Evolutionary conservation across 2,113 vertebrate genomes (phyloP).

Genomic region (Eurystomus gularis): DNA sequence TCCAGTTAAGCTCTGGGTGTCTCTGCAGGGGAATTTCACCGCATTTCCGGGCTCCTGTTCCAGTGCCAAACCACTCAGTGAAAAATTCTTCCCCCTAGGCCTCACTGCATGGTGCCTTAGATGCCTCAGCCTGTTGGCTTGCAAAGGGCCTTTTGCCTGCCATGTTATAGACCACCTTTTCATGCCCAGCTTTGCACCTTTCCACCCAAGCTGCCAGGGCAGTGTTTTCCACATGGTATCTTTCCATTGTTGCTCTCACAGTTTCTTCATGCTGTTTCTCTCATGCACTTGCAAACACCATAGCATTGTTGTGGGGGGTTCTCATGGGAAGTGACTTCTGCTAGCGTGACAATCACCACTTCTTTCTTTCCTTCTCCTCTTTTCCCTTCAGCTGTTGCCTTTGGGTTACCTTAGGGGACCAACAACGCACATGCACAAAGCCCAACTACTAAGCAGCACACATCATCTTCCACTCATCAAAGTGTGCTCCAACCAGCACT

Average conservation of each 20-base stretch:
- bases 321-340: neutral
- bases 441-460: neutral
- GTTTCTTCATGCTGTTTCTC: neutral
- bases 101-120: fast-evolving
- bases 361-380: neutral
- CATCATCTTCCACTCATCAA: neutral
- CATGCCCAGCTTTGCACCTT: neutral
- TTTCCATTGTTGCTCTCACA: neutral
- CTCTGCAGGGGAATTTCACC: neutral
- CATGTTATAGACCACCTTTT: neutral
- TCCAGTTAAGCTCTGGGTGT: neutral
- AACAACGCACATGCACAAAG: neutral
- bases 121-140: neutral
- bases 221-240: neutral
- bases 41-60: neutral
- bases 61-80: neutral
- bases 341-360: neutral
- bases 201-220: neutral
- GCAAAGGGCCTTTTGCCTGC: neutral
- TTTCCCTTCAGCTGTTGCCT: neutral
- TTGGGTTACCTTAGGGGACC: neutral
- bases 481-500: neutral
- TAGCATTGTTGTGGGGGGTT: fast-evolving
- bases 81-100: neutral
- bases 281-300: neutral